Evolutionary conservation across 2,797 vertebrate species (phyloP).

Genomic region (Chelidonichthys spinosus): DNA sequence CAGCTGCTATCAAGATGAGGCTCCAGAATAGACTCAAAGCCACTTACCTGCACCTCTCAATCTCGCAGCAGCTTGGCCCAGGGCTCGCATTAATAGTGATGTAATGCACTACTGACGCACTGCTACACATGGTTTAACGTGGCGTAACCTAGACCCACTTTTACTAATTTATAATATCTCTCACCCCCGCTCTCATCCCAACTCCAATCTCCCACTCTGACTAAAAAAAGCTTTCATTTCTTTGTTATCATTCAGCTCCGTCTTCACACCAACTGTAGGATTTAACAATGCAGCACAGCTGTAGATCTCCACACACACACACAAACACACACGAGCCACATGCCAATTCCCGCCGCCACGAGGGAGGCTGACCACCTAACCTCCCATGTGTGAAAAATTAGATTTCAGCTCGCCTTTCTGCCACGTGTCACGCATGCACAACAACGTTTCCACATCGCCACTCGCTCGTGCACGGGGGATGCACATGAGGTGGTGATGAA

Average conservation of each 20-base stretch:
- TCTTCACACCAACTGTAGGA: slow-evolving; percentile 16
- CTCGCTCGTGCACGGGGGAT: not conserved
- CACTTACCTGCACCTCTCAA: not conserved
- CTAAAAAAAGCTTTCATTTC: not conserved
- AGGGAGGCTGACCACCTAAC: not conserved
- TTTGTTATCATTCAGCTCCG: slow-evolving; percentile 4
- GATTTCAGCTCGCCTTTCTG: slow-evolving; percentile 17
- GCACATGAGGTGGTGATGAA: slow-evolving; percentile 30
- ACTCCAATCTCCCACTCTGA: not conserved
- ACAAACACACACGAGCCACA: slow-evolving; percentile 20
- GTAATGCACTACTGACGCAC: slow-evolving; percentile 19
- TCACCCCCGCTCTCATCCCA: not conserved
- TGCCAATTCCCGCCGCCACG: slow-evolving; percentile 27
- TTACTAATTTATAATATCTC: slow-evolving; percentile 13
- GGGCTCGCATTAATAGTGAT: not conserved
- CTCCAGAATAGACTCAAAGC: not conserved
- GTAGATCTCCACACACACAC: slow-evolving; percentile 10
- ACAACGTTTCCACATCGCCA: not conserved
- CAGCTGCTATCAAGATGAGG: not conserved
- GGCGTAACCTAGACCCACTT: not conserved
- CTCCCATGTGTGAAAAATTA: slow-evolving; percentile 35
- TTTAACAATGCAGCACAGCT: slow-evolving; percentile 22
- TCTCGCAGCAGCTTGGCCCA: not conserved
- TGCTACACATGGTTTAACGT: slow-evolving; percentile 21
- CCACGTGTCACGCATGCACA: slow-evolving; percentile 8